Percentiles rank a stretch among this genome's conserved stretches.
These are phyloP conservation scores for Drosophila leonis DNA, from an alignment of 2,888 invertebrate genomes.

Conservation along the genomic window DNA sequence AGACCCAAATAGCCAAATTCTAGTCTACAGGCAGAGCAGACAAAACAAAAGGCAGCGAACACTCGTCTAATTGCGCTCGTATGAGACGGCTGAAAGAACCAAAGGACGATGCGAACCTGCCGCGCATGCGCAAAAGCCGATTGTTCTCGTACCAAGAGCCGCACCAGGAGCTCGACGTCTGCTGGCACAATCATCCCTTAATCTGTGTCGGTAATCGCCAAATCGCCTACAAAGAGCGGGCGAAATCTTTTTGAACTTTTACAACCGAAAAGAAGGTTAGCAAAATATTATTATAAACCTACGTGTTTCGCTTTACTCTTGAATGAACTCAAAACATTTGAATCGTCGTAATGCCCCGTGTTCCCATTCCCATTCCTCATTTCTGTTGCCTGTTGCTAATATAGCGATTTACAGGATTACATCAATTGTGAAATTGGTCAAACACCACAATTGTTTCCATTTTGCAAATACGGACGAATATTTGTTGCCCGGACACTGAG, in stretches of 20 bases:
- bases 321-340: conserved; percentile 83
- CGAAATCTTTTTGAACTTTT: conserved; percentile 85
- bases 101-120: conserved; percentile 52
- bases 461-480: conserved; percentile 83
- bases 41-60: conserved; percentile 68
- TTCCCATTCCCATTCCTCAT: conserved; percentile 5
- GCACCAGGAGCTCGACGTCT: not conserved
- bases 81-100: conserved; percentile 42
- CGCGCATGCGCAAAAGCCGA: conserved; percentile 66
- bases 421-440: conserved; percentile 83
- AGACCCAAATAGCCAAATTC: conserved; percentile 45
- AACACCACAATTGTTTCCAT: conserved; percentile 85
- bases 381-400: conserved; percentile 64
- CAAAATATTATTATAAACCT: conserved; percentile 83
- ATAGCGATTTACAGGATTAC: conserved; percentile 81
- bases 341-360: conserved; percentile 66
- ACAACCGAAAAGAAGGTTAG: conserved; percentile 81
- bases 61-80: conserved; percentile 81
- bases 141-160: conserved; percentile 40
- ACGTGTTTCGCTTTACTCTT: conserved; percentile 81
- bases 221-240: conserved; percentile 76
- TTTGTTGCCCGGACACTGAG: conserved; percentile 67
- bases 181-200: conserved; percentile 82
- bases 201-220: conserved; percentile 84
- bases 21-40: conserved; percentile 4